Conservation (phyloP, 1,140 invertebrate species). For the Bacillus rossius region DNA sequence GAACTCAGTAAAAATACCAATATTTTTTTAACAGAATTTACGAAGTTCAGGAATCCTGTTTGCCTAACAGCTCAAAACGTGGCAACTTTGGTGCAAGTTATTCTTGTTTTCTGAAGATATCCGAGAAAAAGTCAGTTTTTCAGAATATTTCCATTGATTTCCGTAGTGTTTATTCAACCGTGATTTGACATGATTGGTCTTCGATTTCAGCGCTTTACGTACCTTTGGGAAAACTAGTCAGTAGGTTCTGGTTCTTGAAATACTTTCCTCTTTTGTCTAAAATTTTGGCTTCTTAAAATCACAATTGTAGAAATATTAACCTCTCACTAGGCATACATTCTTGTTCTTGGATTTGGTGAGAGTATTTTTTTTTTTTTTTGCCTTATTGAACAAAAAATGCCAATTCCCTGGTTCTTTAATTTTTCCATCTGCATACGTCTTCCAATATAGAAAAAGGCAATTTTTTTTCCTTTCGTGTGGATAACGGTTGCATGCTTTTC, state of each 20-base stretch:
- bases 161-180: not conserved
- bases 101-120: not conserved
- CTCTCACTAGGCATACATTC: constrained; percentile 2
- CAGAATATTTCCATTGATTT: not conserved
- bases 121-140: constrained; percentile 1
- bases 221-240: not conserved
- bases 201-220: not conserved
- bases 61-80: not conserved
- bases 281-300: not conserved
- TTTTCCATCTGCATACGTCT: not conserved
- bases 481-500: not conserved
- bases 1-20: not conserved
- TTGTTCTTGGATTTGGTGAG: not conserved
- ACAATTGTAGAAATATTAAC: not conserved
- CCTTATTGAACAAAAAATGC: not conserved
- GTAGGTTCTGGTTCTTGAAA: not conserved
- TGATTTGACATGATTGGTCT: not conserved
- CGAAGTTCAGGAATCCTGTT: not conserved
- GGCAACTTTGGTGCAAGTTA: too few relatives aligned
- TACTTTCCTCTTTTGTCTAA: not conserved
- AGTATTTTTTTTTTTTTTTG: not conserved
- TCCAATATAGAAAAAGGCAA: not conserved
- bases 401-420: constrained; percentile 5
- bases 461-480: not conserved
- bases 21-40: not conserved